Evolutionary conservation across 1,140 invertebrate genomes (phyloP).

Genomic region (Trialeurodes vaporariorum): DNA sequence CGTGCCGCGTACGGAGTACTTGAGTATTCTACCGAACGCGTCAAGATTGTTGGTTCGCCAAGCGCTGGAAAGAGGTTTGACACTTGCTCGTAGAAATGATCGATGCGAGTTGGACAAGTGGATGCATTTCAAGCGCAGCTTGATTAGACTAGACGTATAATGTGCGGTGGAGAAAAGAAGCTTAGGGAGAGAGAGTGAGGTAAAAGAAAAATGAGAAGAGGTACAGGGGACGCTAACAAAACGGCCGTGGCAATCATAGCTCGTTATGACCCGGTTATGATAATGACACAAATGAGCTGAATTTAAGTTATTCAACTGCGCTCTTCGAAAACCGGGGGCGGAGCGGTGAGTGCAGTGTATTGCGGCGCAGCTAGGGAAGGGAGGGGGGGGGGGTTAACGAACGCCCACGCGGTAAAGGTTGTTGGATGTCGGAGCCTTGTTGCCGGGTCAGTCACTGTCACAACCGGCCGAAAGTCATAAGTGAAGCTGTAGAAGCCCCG

Average conservation of each 20-base stretch:
- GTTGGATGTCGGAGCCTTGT: too few relatives aligned
- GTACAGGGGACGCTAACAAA: background rate
- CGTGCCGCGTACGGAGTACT: too few relatives aligned
- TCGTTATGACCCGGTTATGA: background rate
- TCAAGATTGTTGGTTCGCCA: too few relatives aligned
- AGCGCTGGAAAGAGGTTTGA: too few relatives aligned
- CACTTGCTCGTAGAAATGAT: too few relatives aligned
- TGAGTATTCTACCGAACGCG: too few relatives aligned
- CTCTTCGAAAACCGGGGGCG: background rate
- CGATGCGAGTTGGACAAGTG: background rate
- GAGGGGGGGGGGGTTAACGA: background rate
- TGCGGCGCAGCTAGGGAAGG: too few relatives aligned
- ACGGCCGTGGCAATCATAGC: background rate
- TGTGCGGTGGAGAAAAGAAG: background rate
- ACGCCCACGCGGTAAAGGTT: background rate
- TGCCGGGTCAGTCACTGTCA: background rate
- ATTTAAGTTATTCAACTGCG: background rate
- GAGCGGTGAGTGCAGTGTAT: background rate
- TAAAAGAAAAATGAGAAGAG: background rate
- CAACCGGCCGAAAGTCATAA: too few relatives aligned
- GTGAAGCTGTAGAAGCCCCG: too few relatives aligned
- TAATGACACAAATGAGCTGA: background rate
- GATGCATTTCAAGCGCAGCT: background rate
- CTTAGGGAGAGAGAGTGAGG: background rate
- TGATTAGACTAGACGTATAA: background rate